Percentiles rank a stretch among this genome's conserved stretches.
Evolutionary conservation across 2,113 vertebrate genomes (phyloP).

Genomic region (Passer montanus): DNA sequence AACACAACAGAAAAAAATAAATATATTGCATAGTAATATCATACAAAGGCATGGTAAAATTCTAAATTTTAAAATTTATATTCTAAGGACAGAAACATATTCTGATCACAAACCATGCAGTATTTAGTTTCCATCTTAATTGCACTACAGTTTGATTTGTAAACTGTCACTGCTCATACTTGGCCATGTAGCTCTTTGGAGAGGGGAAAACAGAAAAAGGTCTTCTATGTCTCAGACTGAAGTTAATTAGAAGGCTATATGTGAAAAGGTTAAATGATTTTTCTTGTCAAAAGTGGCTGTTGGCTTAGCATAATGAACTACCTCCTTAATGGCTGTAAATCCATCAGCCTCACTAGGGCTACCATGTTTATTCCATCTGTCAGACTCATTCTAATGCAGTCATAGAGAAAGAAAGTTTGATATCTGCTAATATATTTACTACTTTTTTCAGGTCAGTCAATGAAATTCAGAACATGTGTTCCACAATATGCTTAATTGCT

Average conservation of each 20-base stretch:
- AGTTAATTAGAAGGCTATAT: background rate
- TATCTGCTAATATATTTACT: background rate
- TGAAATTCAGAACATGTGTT: background rate
- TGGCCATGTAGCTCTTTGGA: background rate
- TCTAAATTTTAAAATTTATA: background rate
- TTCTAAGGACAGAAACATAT: background rate
- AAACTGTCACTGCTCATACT: background rate
- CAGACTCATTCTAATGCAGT: background rate
- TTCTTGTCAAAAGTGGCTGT: background rate
- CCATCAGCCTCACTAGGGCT: background rate
- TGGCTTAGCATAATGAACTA: conserved; percentile 10
- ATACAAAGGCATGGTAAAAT: background rate
- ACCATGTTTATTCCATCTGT: background rate
- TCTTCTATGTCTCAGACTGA: background rate
- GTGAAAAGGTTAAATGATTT: background rate
- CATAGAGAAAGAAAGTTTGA: background rate
- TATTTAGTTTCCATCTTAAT: background rate
- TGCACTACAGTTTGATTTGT: background rate
- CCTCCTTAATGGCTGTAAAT: background rate
- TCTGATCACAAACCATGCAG: background rate
- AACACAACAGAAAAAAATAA: background rate
- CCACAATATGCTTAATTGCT: background rate
- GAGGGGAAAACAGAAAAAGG: background rate
- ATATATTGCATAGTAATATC: background rate
- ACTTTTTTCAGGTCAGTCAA: background rate